A percentile compares a stretch with the other conserved stretches of the same genome.
phyloP scores from a whole-genome alignment of 2,113 vertebrate genomes.

The Turnix velox region DNA sequence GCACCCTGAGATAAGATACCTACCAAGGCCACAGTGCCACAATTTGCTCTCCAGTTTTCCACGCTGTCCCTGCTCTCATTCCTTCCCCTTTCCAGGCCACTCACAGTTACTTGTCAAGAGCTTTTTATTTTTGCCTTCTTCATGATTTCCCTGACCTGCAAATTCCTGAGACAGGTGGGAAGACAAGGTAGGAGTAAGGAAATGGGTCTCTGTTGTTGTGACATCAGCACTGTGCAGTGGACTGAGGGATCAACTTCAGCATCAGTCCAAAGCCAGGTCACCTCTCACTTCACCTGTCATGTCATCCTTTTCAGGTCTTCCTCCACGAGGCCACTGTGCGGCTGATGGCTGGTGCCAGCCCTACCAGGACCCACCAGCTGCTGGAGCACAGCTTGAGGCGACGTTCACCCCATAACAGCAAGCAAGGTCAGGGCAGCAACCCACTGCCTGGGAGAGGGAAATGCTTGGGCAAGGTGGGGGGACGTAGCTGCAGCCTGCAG shows the following conservation, averaged over 20 bases:
- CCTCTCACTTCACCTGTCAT: neutral
- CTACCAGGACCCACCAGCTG: constrained; percentile 95
- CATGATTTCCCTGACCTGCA: neutral
- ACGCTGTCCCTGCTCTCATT: neutral
- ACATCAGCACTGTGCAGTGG: neutral
- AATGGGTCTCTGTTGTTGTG: neutral
- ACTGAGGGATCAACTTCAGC: neutral
- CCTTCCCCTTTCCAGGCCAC: neutral
- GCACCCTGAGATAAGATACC: neutral
- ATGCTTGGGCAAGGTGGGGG: accelerated
- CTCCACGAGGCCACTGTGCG: constrained; percentile 96
- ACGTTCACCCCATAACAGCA: constrained; percentile 68
- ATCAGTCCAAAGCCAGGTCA: accelerated
- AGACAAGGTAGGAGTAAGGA: neutral
- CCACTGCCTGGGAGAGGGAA: neutral
- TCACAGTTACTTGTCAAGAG: neutral
- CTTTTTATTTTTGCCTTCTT: neutral
- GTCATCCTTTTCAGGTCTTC: constrained; percentile 80
- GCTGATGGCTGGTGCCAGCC: constrained; percentile 97
- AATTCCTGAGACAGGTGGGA: neutral
- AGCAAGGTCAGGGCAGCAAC: constrained; percentile 34
- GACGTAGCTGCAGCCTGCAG: neutral
- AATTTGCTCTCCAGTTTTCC: neutral
- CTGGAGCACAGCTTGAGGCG: constrained; percentile 92
- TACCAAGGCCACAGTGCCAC: neutral